Percentiles rank a stretch among this genome's conserved stretches.
Conservation (phyloP, 2,113 vertebrate genomes). For the Phyllopteryx taeniolatus region DNA sequence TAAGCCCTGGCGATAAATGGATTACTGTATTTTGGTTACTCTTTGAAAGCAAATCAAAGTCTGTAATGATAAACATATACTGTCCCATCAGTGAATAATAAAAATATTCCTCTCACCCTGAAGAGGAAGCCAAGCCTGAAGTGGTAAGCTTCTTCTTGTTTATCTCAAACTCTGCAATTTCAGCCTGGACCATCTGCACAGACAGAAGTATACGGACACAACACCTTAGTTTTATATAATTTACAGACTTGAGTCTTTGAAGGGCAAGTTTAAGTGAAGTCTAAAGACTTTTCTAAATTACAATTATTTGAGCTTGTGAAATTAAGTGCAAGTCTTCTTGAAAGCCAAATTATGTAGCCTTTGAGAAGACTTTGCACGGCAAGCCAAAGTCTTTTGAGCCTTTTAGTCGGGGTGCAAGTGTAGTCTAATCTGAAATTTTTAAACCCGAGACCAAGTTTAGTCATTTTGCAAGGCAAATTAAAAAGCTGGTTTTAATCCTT, state of each 20-base stretch:
- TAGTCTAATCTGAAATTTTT: too few relatives aligned
- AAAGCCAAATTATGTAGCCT: too few relatives aligned
- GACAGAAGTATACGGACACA: conserved; percentile 10
- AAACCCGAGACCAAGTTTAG: too few relatives aligned
- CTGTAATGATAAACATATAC: background rate
- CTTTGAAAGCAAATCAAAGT: background rate
- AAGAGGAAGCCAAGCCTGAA: conserved; percentile 23
- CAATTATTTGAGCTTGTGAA: too few relatives aligned
- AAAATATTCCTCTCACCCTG: conserved; percentile 47
- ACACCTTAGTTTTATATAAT: background rate
- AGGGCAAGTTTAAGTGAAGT: background rate
- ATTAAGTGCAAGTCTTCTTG: too few relatives aligned
- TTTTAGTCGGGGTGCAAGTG: too few relatives aligned
- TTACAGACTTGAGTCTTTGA: background rate
- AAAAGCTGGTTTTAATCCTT: background rate
- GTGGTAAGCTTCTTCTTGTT: conserved; percentile 63
- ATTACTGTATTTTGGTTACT: too few relatives aligned
- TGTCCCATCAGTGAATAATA: background rate
- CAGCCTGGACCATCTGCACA: conserved; percentile 75
- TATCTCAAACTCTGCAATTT: conserved; percentile 85
- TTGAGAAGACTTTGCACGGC: too few relatives aligned
- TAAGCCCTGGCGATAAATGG: too few relatives aligned
- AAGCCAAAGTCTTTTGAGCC: too few relatives aligned
- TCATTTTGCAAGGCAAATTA: background rate
- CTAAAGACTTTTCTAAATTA: background rate